Evolutionary conservation across 2,888 invertebrate genomes (phyloP), one percentile per base, ranked within the genome.

Genomic region (Eupithecia abbreviata): DNA sequence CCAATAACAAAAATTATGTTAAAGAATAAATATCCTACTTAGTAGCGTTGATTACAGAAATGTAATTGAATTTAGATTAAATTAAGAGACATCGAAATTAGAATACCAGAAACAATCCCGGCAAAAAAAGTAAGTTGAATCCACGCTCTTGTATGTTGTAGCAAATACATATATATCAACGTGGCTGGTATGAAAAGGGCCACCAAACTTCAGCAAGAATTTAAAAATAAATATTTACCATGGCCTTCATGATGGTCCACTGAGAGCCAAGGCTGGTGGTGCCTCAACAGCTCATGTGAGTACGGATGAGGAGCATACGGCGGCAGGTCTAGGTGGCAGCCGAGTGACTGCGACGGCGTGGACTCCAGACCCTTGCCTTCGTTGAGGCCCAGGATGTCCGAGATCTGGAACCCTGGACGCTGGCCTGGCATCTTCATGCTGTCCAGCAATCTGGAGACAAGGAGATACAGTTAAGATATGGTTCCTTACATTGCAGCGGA

Each of bases 351-450:
- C 42, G 91, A 87, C 7, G 91, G 84, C 12, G 93, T 84, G 2
- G 90, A 86, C 84, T 95, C 95, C 82, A 95, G 86, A 51, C 91
- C 90, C 82, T 95, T 91, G 80, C 95, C 95, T 83, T 97, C 97
- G 87, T 98, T 98, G 85, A 99, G 95, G 85, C 99, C 98, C 87
- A 99, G 95, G 87, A 99, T 98, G 91, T 99, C 98, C 85, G 98
- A 98, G 86, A 99, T 98, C 87, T 98, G 98, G 92, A 99, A 99
- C 79, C 98, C 98, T 0, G 97, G 96, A 84, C 97, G 95, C 87
- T 97, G 97, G 73, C 97, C 96, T 0, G 97, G 97, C 96, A 97
- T 97, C 92, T 97, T 97, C 96, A 97, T 97, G 85, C 96, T 97
- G 90, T 98, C 98, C 89, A 98, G 93, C 78, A 98, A 95, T 87